Conservation (phyloP, 2,888 invertebrate genomes). For the Ametastegia equiseti region DNA sequence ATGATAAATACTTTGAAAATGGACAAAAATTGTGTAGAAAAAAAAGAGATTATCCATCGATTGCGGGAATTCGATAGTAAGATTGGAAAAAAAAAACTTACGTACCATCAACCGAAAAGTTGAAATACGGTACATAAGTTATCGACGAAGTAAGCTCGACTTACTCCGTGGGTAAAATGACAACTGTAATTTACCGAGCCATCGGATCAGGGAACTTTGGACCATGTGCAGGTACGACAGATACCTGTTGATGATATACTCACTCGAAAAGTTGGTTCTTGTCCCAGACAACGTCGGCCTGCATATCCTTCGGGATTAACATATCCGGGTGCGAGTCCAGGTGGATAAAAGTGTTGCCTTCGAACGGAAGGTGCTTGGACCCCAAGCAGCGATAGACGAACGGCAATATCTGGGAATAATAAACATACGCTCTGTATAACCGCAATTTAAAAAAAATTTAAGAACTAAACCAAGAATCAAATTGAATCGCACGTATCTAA, state of each 20-base stretch:
- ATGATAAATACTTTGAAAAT: too few relatives aligned
- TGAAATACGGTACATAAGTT: not conserved
- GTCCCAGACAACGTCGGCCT: slow-evolving; percentile 85
- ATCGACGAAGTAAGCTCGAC: not conserved
- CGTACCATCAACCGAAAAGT: not conserved
- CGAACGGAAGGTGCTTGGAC: slow-evolving; percentile 88
- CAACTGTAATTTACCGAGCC: not conserved
- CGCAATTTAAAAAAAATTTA: too few relatives aligned
- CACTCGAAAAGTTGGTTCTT: slow-evolving; percentile 83
- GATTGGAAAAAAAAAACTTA: not conserved
- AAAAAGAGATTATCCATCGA: not conserved
- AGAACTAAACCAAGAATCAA: too few relatives aligned
- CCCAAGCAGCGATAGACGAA: slow-evolving; percentile 89
- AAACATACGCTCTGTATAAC: too few relatives aligned
- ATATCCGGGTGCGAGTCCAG: slow-evolving; percentile 96
- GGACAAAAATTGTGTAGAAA: not conserved
- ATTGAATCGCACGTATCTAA: too few relatives aligned
- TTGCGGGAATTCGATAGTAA: not conserved
- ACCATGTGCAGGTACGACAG: too few relatives aligned
- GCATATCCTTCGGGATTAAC: slow-evolving; percentile 88
- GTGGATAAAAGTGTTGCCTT: slow-evolving; percentile 87
- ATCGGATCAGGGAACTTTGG: too few relatives aligned
- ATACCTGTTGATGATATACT: slow-evolving; percentile 40
- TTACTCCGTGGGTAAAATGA: not conserved
- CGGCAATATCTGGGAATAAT: slow-evolving; percentile 77